Percentiles rank a stretch among this genome's conserved stretches.
Evolutionary conservation across 2,113 vertebrate genomes (phyloP).

Genomic region (Polypterus bichir): DNA sequence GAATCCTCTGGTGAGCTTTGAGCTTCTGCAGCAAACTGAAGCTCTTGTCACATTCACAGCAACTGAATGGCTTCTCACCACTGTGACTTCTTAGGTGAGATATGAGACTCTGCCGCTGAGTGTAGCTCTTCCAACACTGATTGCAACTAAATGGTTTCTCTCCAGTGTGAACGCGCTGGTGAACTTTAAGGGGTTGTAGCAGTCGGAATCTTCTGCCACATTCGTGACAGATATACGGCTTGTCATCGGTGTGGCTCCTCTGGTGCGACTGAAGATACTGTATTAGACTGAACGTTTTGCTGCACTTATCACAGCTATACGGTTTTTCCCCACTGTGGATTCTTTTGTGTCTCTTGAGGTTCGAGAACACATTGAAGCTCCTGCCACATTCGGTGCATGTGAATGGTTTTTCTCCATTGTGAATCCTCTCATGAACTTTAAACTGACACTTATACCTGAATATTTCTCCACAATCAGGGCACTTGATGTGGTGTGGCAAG

Average conservation of each 20-base stretch:
- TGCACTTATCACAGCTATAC: slow-evolving; percentile 18
- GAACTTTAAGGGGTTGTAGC: slow-evolving; percentile 32
- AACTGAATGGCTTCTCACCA: slow-evolving; percentile 10
- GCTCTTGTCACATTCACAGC: slow-evolving; percentile 9
- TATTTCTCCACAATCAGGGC: no score
- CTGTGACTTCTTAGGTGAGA: slow-evolving; percentile 23
- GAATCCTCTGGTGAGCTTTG: slow-evolving; percentile 33
- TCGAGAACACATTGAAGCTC: no score
- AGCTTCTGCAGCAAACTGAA: slow-evolving; percentile 9
- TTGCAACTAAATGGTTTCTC: slow-evolving; percentile 32
- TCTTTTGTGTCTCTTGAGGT: no score
- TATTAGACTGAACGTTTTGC: slow-evolving; percentile 11
- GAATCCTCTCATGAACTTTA: no score
- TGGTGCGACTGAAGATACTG: slow-evolving; percentile 24
- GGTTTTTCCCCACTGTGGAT: no score
- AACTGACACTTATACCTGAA: no score
- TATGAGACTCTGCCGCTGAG: slow-evolving; percentile 31
- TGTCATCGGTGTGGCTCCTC: slow-evolving; percentile 31
- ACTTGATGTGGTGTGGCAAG: no score
- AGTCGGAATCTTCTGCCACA: slow-evolving; percentile 30
- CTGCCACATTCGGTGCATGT: no score
- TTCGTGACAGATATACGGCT: slow-evolving; percentile 34
- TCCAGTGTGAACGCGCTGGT: slow-evolving; percentile 29
- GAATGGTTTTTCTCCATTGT: no score
- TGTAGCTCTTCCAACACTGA: slow-evolving; percentile 31